phyloP scores from a whole-genome alignment of 2,888 invertebrate species.

The Sinohyriopsis cumingii region DNA sequence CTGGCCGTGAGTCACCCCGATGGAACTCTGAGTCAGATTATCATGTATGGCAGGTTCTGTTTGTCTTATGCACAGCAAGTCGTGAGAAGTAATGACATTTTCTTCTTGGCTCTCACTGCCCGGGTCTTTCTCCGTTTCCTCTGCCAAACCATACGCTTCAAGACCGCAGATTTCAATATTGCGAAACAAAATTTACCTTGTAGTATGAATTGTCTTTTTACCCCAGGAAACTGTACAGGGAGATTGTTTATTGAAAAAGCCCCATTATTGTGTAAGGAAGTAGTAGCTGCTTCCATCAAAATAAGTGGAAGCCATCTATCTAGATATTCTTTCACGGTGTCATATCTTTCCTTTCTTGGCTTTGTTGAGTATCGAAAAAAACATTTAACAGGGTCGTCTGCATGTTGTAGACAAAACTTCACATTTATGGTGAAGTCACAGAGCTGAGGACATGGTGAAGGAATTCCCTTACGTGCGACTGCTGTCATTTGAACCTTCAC shows the following conservation, averaged over 20 bases:
- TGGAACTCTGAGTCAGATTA: neutral
- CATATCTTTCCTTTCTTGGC: slow-evolving; percentile 15
- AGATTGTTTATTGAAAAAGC: slow-evolving; percentile 27
- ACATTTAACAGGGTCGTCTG: slow-evolving; percentile 23
- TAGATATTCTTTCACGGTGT: slow-evolving; percentile 19
- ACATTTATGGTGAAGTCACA: slow-evolving; percentile 28
- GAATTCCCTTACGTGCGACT: slow-evolving; percentile 18
- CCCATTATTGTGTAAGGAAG: slow-evolving; percentile 14
- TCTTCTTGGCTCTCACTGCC: neutral
- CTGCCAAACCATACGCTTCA: neutral
- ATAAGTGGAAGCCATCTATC: slow-evolving; percentile 29
- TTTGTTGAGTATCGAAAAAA: slow-evolving; percentile 26
- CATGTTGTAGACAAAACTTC: slow-evolving; percentile 27
- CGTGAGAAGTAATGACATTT: slow-evolving; percentile 3
- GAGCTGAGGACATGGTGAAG: slow-evolving; percentile 20
- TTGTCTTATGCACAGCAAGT: slow-evolving; percentile 20
- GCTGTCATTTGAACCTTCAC: slow-evolving; percentile 28
- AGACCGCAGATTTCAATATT: slow-evolving; percentile 22
- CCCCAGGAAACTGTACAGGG: slow-evolving; percentile 14
- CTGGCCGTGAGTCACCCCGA: slow-evolving; percentile 23
- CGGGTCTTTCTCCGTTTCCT: slow-evolving; percentile 22
- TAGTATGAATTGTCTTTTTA: slow-evolving; percentile 19
- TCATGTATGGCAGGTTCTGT: no score
- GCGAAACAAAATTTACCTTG: slow-evolving; percentile 18
- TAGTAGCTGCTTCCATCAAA: slow-evolving; percentile 31